These are phyloP conservation scores for Teleogryllus occipitalis DNA, from an alignment of 1,140 invertebrate genomes.

Conservation along the genomic window DNA sequence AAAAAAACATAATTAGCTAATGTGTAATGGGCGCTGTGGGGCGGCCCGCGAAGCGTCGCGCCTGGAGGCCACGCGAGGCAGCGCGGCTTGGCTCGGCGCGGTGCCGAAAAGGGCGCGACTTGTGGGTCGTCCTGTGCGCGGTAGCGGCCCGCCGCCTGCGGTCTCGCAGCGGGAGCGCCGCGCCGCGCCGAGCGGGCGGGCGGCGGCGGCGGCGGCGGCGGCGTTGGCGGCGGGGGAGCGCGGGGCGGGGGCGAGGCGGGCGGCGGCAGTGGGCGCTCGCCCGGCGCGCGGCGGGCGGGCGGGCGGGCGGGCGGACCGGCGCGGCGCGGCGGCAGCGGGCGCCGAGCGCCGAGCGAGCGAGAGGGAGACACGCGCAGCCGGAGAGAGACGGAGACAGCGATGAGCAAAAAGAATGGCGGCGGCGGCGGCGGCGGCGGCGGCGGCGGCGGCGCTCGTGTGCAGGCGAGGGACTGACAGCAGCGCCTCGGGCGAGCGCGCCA, in stretches of 20 bases:
- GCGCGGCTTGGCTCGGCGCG: no score
- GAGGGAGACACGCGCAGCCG: background rate
- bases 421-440: no score
- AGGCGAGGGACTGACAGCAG: background rate
- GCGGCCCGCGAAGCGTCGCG: no score
- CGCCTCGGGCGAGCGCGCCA: background rate
- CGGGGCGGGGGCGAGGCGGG: no score
- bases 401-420: background rate
- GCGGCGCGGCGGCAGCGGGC: no score
- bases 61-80: background rate
- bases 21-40: no score
- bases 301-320: no score
- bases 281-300: no score
- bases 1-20: no score
- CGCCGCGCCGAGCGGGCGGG: no score
- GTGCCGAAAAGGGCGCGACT: background rate
- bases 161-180: background rate
- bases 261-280: background rate
- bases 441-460: background rate
- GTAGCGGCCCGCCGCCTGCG: constrained; percentile 1
- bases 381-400: background rate
- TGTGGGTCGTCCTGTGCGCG: background rate
- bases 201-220: no score
- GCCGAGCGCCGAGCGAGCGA: background rate
- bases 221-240: background rate